Base-by-base conservation (phyloP, 1,140 invertebrate species). In the Charaxes varanes region DNA sequence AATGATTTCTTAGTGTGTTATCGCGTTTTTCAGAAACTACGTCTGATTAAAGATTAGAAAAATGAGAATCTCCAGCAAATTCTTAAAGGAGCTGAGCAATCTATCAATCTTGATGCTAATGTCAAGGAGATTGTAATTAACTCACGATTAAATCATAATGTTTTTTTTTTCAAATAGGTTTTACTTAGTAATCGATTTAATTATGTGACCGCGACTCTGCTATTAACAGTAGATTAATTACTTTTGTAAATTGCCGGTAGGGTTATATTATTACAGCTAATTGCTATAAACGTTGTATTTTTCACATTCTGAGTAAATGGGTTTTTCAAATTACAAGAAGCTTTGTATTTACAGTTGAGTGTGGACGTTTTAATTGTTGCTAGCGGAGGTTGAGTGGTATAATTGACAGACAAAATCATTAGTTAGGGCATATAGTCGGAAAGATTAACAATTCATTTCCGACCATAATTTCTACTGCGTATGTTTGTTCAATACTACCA, bases 281-380 rank as follows among this genome's bases (percentile, higher is more conserved):
- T 81, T 77, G 65, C 62, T 54, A 55, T 73, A 70, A 74, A 71
- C 54, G 68, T 47, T 70, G 60, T 74, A 60, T 74, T 79, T 76
- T 74, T 79, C 65, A 70, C 56, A 64, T 77, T 69, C 68, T 63
- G 53, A 24, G 55, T 61, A 62, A 72, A 63, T 72, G 64, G 63
- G 57, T 63, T 77, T 73, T 79, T 74, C 50, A 68, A 72, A 70
- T 70, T 70, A 77, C 58, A 57, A 73, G 62, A 63, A 62, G 63
- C 65, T 70, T 67, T 65, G 58, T 65, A 60, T 77, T 69, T 77
- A 77, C 70, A 73, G 69, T 72, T 73, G 65, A 71, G 65, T 61
- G 71, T 50, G 69, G 58, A 72, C 56, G 51, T 59, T 36, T 71
- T 79, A 81, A 77, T 81, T 76, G 61, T 66, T 30, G 49, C 46